Conservation (phyloP, 2,888 invertebrate genomes). For the Cosmopolites sordidus region DNA sequence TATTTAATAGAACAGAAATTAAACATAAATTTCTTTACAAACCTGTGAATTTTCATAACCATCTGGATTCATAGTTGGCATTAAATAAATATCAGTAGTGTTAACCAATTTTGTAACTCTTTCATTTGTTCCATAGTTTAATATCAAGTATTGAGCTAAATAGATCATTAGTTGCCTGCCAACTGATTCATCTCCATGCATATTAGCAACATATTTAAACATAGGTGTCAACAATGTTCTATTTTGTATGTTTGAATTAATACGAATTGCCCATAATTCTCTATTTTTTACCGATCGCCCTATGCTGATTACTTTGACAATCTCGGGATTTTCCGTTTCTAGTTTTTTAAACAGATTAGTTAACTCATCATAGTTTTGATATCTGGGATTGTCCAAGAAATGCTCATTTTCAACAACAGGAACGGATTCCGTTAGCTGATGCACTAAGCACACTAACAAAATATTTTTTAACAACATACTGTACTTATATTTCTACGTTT, state of each 20-base stretch:
- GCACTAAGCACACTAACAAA: conserved; percentile 6
- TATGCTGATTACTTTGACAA: conserved; percentile 68
- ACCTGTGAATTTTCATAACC: conserved; percentile 81
- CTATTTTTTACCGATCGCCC: conserved; percentile 82
- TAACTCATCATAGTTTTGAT: conserved; percentile 69
- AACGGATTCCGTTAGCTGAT: conserved; percentile 7
- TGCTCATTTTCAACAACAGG: conserved; percentile 12
- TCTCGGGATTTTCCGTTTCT: conserved; percentile 60
- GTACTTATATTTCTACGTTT: neutral
- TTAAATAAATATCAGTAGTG: conserved; percentile 84
- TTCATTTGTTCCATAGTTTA: conserved; percentile 65
- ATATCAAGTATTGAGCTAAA: conserved; percentile 77
- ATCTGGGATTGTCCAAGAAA: conserved; percentile 58
- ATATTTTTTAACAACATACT: conserved; percentile 15
- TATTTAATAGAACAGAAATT: neutral
- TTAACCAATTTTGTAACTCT: conserved; percentile 76
- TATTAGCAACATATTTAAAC: conserved; percentile 86
- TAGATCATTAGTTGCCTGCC: conserved; percentile 76
- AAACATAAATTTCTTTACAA: neutral
- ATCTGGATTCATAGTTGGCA: conserved; percentile 98
- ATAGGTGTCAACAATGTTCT: conserved; percentile 70
- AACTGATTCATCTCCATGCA: conserved; percentile 93
- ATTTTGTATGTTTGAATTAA: conserved; percentile 62
- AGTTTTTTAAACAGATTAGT: conserved; percentile 61
- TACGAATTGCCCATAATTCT: conserved; percentile 77